These are phyloP conservation scores for Microcebus jonahi DNA, from an alignment of 2,113 vertebrate genomes.

Conservation along the genomic window DNA sequence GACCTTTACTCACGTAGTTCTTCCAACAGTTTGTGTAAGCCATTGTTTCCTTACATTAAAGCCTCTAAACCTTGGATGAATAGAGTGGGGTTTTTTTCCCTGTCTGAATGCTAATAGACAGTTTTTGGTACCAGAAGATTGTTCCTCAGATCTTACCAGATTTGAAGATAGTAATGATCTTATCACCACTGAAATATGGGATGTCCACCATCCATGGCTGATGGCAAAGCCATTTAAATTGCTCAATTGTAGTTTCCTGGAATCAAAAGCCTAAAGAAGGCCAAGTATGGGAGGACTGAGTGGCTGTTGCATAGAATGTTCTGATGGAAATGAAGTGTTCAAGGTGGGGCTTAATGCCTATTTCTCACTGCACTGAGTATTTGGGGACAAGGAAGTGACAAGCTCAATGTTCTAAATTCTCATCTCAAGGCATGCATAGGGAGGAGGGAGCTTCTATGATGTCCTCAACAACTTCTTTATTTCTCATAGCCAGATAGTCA, in stretches of 20 bases:
- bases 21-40: neutral
- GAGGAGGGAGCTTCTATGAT: neutral
- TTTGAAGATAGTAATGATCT: neutral
- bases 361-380: neutral
- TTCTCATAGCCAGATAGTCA: neutral
- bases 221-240: neutral
- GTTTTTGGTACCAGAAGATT: neutral
- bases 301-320: neutral
- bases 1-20: neutral
- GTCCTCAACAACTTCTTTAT: neutral
- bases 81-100: neutral
- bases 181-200: neutral
- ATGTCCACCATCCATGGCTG: neutral
- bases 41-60: neutral
- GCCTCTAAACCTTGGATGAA: neutral
- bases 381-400: neutral
- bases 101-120: neutral
- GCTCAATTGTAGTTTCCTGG: neutral
- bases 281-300: neutral
- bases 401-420: neutral
- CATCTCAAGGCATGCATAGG: too few relatives aligned
- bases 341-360: neutral
- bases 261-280: neutral
- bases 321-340: neutral
- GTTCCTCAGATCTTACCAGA: neutral